These are phyloP conservation scores for Cephus cinctus DNA, from an alignment of 1,140 invertebrate genomes.

Conservation along the genomic window DNA sequence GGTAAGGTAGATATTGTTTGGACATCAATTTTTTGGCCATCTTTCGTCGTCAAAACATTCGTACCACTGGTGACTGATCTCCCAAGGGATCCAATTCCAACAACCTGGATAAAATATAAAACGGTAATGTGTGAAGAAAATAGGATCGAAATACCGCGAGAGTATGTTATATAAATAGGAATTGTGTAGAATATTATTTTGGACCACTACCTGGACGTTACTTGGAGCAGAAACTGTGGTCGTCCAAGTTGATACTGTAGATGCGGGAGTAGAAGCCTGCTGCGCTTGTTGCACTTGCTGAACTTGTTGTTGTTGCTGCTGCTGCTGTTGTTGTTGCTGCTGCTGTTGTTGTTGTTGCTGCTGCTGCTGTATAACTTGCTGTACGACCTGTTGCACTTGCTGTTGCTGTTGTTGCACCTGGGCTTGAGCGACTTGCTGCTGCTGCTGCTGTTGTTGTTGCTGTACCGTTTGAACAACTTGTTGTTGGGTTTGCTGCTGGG, in stretches of 20 bases:
- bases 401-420: slow-evolving; percentile 45
- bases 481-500: slow-evolving; percentile 18
- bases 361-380: slow-evolving; percentile 28
- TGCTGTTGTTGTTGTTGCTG: slow-evolving; percentile 33
- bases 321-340: slow-evolving; percentile 30
- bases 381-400: slow-evolving; percentile 26
- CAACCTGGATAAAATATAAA: slow-evolving; percentile 33
- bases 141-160: neutral
- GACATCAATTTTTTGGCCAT: slow-evolving; percentile 53
- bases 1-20: slow-evolving; percentile 43
- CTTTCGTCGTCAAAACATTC: slow-evolving; percentile 48
- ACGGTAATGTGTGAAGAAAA: neutral
- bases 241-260: slow-evolving; percentile 48
- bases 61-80: slow-evolving; percentile 32
- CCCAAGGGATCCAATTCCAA: slow-evolving; percentile 44
- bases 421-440: slow-evolving; percentile 32
- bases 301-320: slow-evolving; percentile 31
- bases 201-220: slow-evolving; percentile 53
- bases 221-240: slow-evolving; percentile 42
- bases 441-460: slow-evolving; percentile 43
- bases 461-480: slow-evolving; percentile 33
- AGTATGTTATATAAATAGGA: neutral
- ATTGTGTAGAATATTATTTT: slow-evolving; percentile 1
- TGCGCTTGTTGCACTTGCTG: slow-evolving; percentile 42
- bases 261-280: slow-evolving; percentile 46